Conservation (phyloP, 2,888 invertebrate genomes). For the Cremastobaeus sp. region DNA sequence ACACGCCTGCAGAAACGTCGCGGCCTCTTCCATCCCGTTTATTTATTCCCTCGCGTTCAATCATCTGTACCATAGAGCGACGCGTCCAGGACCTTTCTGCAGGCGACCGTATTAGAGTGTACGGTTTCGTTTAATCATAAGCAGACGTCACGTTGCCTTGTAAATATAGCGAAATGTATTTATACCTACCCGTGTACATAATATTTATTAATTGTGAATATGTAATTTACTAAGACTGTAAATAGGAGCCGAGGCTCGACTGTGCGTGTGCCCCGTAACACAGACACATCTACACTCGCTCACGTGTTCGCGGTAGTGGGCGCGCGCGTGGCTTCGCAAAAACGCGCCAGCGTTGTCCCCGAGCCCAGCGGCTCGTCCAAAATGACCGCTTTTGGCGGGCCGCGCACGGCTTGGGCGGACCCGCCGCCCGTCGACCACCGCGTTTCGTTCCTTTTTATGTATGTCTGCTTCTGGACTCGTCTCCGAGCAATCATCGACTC, state of each 20-base stretch:
- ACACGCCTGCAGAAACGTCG: constrained; percentile 17
- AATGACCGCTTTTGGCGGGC: constrained; percentile 76
- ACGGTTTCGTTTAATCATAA: constrained; percentile 2
- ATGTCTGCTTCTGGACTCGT: too few species aligned
- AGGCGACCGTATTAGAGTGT: too few species aligned
- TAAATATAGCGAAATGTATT: constrained; percentile 58
- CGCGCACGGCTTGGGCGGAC: constrained; percentile 73
- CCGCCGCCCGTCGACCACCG: too few species aligned
- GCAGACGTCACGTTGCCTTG: constrained; percentile 29
- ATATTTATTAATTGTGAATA: constrained; percentile 71
- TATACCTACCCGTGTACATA: constrained; percentile 51
- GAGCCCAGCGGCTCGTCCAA: constrained; percentile 71
- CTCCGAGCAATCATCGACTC: too few species aligned
- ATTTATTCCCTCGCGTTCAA: constrained; percentile 1
- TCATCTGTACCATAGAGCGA: too few species aligned
- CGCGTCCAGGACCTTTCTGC: constrained; percentile 14
- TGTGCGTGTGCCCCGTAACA: constrained; percentile 61
- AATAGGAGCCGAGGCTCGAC: constrained; percentile 58
- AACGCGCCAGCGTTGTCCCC: constrained; percentile 69
- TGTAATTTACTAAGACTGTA: constrained; percentile 66
- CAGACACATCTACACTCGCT: constrained; percentile 70
- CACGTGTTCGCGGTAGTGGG: constrained; percentile 15
- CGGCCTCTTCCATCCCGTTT: neutral
- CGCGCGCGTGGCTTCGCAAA: constrained; percentile 40
- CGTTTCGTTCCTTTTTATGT: too few species aligned